These are phyloP conservation scores for Tetrax tetrax DNA, from an alignment of 2,113 vertebrate genomes.

Conservation along the genomic window DNA sequence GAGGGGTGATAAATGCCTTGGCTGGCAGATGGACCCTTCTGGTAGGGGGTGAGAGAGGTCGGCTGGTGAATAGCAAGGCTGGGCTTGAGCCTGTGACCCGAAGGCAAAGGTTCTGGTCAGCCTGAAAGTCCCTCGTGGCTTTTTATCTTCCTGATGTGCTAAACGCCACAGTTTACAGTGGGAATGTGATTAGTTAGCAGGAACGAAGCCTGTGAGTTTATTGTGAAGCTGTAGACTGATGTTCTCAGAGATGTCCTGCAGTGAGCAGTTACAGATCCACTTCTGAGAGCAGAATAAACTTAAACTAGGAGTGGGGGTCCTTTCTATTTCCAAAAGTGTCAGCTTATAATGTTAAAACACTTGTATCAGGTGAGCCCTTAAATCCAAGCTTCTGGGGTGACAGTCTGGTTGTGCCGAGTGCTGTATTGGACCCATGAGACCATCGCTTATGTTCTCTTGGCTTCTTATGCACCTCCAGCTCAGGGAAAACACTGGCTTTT, in stretches of 20 bases:
- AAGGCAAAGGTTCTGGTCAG: not conserved
- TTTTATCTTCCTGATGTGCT: not conserved
- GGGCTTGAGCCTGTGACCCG: not conserved
- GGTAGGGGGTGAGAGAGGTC: not conserved
- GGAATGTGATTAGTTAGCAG: not conserved
- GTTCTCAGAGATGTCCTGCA: not conserved
- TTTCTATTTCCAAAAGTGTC: not conserved
- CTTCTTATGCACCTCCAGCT: not conserved
- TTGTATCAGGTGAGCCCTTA: not conserved
- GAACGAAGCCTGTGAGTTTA: not conserved
- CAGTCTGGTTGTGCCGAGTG: not conserved
- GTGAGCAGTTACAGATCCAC: not conserved
- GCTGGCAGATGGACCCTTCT: not conserved
- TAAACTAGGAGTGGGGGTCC: rapidly evolving
- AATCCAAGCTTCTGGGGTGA: not conserved
- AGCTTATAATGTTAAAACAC: not conserved
- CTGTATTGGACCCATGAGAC: not conserved
- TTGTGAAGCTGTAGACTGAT: not conserved
- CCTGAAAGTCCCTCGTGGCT: not conserved
- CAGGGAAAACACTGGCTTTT: not conserved
- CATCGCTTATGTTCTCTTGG: not conserved
- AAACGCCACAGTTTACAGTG: rapidly evolving
- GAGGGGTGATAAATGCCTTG: not conserved
- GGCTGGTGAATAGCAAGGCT: not conserved
- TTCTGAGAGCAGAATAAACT: not conserved